Evolutionary conservation across 2,888 invertebrate species (phyloP), one percentile per base, ranked within the genome.

Genomic region (Homarus gammarus): DNA sequence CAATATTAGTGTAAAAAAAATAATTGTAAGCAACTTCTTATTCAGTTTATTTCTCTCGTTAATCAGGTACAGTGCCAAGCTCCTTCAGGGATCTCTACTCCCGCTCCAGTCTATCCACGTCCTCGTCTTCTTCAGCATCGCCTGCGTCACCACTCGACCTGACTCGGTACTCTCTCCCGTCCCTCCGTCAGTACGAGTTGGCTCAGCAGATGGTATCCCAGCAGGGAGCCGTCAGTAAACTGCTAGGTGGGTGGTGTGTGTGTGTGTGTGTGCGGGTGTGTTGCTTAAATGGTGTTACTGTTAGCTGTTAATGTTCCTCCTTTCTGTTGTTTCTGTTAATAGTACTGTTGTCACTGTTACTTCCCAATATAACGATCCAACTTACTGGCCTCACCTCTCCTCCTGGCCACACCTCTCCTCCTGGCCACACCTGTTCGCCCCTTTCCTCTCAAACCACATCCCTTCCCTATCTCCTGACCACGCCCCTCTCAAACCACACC

Each of bases 201-300:
- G 88, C 91, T n/a, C 88, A 88, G 27, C 91, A 91, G 70, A 87
- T 91, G 82, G 86, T 91, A 31, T 83, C 97, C 90, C 95, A 95
- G 93, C 97, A 98, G 95, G 97, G 97, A 93, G 97, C 97, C 93
- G 98, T 95, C 93, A 97, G 97, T 92, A 98, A 98, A 95, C 95
- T 98, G 93, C 95, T 98, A 94, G 98, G 98, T 97, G 94, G 96
- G 97, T 94, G 22, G 38, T n/a, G n/a, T 49, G 49, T 49, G 49
- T n/a, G n/a, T n/a, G 33, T 64, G 27, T 64, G 64, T n/a, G n/a
- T n/a, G n/a, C n/a, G n/a, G n/a, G n/a, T n/a, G n/a, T n/a, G n/a
- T n/a, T n/a, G n/a, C n/a, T 10, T 8, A 10, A 31, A 27, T 64
- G 64, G 31, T 8, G 1, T 64, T n/a, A n/a, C n/a, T n/a, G n/a